phyloP scores from a whole-genome alignment of 2,888 invertebrate genomes.

The Habroteleia sp. region DNA sequence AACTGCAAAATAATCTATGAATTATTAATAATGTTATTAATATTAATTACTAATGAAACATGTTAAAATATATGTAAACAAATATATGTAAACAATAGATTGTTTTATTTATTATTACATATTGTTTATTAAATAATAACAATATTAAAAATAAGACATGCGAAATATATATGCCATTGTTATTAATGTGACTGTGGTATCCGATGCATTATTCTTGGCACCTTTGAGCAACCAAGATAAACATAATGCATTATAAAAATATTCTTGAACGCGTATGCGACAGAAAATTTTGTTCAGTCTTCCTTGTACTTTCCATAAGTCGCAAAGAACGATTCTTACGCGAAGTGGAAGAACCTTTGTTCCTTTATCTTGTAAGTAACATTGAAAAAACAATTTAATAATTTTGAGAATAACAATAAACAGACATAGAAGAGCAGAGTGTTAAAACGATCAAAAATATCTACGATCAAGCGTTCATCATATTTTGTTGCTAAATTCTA shows the following conservation, averaged over 20 bases:
- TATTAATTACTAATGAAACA: too few species aligned
- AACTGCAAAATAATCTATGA: too few species aligned
- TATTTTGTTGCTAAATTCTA: too few species aligned
- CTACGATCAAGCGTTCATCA: conserved; percentile 7
- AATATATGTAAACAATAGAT: too few species aligned
- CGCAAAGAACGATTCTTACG: too few species aligned
- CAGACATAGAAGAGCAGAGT: neutral
- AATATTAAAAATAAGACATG: conserved; percentile 28
- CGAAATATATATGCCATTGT: conserved; percentile 31
- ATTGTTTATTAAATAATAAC: conserved; percentile 12
- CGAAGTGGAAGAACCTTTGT: conserved; percentile 4
- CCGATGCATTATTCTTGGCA: conserved; percentile 60
- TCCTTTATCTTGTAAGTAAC: conserved; percentile 34
- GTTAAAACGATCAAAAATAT: conserved; percentile 38
- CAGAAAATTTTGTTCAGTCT: conserved; percentile 46
- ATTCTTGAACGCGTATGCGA: conserved; percentile 37
- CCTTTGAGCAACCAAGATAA: conserved; percentile 58
- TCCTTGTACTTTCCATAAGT: conserved; percentile 30
- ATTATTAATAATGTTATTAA: too few species aligned
- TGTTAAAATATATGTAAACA: too few species aligned
- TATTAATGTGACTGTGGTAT: conserved; percentile 38
- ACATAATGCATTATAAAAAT: conserved; percentile 58
- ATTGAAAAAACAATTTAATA: too few species aligned
- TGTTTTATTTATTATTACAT: too few species aligned
- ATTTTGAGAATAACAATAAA: too few species aligned